Conservation (phyloP, 92 coral and sea anemone species). For the Pocillopora meandrina region DNA sequence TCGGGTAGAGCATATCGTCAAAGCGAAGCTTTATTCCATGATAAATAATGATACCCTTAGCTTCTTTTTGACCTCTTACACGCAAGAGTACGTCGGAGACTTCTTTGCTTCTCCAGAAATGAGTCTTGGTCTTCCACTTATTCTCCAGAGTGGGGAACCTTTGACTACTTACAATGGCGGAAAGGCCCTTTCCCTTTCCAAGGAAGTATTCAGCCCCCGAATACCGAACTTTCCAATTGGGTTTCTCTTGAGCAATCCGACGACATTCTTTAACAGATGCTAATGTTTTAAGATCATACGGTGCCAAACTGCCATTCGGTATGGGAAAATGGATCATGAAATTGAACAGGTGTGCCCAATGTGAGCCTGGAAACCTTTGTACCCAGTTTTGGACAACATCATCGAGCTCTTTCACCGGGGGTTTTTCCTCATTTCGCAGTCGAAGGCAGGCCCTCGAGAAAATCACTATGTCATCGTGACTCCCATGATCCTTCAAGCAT, state of each 20-base stretch:
- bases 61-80: conserved; percentile 57
- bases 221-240: conserved; percentile 23
- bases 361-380: conserved; percentile 35
- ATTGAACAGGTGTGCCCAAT: conserved; percentile 64
- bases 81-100: conserved; percentile 45
- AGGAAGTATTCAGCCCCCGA: conserved; percentile 69
- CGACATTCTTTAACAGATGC: conserved; percentile 44
- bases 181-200: conserved; percentile 61
- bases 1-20: conserved; percentile 59
- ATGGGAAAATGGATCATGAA: conserved; percentile 71
- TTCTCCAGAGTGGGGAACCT: conserved; percentile 10
- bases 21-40: conserved; percentile 60
- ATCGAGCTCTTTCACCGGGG: conserved; percentile 44
- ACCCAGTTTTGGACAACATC: conserved; percentile 36
- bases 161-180: conserved; percentile 39
- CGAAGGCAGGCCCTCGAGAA: conserved; percentile 62
- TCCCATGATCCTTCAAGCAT: conserved; percentile 32
- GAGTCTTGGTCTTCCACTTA: conserved; percentile 43
- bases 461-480: conserved; percentile 47
- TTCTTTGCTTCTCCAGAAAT: conserved; percentile 62
- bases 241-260: conserved; percentile 21
- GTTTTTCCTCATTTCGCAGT: conserved; percentile 26
- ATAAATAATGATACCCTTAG: conserved; percentile 53
- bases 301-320: conserved; percentile 55
- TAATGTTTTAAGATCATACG: conserved; percentile 23